Conservation (phyloP, 92 coral and sea anemone species). For the Nematostella vectensis region DNA sequence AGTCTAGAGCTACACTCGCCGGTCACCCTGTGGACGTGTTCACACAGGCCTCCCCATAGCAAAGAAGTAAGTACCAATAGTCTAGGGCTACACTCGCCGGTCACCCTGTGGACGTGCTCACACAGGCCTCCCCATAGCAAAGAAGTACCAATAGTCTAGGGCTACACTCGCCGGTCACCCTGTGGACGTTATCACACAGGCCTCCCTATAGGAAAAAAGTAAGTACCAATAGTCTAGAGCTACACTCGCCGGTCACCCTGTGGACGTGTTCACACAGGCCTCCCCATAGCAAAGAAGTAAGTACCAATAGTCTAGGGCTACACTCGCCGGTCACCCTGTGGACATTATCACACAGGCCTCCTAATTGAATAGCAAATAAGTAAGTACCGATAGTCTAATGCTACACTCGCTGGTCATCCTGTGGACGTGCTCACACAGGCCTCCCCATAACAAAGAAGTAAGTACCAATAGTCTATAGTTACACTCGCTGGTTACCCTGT, state of each 20-base stretch:
- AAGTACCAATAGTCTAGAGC: constrained; percentile 20
- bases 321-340: constrained; percentile 47
- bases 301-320: constrained; percentile 21
- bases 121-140: constrained; percentile 77
- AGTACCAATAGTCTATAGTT: constrained; percentile 41
- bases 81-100: constrained; percentile 17
- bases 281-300: constrained; percentile 72
- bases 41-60: constrained; percentile 74
- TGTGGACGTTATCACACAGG: constrained; percentile 91
- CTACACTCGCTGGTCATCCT: constrained; percentile 26
- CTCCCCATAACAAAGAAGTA: constrained; percentile 86
- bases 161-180: constrained; percentile 15
- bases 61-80: constrained; percentile 73
- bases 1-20: constrained; percentile 22
- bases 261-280: constrained; percentile 79
- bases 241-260: constrained; percentile 26
- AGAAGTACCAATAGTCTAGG: constrained; percentile 41
- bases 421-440: constrained; percentile 74
- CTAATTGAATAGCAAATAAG: constrained; percentile 86
- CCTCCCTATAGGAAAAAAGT: no score
- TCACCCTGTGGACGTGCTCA: constrained; percentile 67
- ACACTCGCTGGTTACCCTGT: constrained; percentile 35
- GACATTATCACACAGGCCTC: constrained; percentile 68
- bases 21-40: constrained; percentile 65
- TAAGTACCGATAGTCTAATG: constrained; percentile 29